A percentile compares a stretch with the other conserved stretches of the same genome.
phyloP scores from a whole-genome alignment of 2,797 vertebrate species.

The Enteromius afrohamiltoni region DNA sequence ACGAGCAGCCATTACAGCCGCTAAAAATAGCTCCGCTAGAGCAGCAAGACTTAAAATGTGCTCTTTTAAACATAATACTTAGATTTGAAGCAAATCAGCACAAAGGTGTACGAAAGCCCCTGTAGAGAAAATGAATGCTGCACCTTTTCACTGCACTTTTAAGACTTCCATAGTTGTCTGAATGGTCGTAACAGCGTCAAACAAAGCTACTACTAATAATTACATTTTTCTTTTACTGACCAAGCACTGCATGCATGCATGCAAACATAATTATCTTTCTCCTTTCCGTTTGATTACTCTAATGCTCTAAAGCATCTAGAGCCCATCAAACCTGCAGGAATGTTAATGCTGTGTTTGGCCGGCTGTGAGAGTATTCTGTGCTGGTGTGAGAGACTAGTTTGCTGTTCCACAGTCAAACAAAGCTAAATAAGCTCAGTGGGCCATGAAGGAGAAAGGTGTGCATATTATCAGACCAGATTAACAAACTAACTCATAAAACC shows the following conservation, averaged over 20 bases:
- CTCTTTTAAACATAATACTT: constrained; percentile 36
- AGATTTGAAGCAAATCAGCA: constrained; percentile 36
- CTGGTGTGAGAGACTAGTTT: constrained; percentile 18
- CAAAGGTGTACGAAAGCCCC: neutral
- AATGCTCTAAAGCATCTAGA: constrained; percentile 4
- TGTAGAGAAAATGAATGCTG: neutral
- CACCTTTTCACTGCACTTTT: neutral
- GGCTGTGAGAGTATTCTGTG: constrained; percentile 21
- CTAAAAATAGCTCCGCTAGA: constrained; percentile 54
- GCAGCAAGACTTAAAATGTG: constrained; percentile 33
- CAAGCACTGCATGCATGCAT: constrained; percentile 9
- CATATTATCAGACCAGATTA: neutral
- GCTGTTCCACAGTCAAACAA: constrained; percentile 32
- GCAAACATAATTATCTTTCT: neutral
- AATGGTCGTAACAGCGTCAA: neutral
- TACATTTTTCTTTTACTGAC: neutral
- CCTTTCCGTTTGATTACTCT: neutral
- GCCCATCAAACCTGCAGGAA: constrained; percentile 7
- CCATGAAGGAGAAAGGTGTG: constrained; percentile 10
- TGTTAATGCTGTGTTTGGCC: constrained; percentile 36
- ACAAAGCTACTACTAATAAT: neutral
- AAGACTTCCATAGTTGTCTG: neutral
- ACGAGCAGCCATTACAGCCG: constrained; percentile 56
- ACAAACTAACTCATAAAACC: neutral
- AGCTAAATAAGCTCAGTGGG: constrained; percentile 18